A percentile compares a stretch with the other conserved stretches of the same genome.
phyloP scores from a whole-genome alignment of 2,888 invertebrate genomes.

The Brenthis ino region DNA sequence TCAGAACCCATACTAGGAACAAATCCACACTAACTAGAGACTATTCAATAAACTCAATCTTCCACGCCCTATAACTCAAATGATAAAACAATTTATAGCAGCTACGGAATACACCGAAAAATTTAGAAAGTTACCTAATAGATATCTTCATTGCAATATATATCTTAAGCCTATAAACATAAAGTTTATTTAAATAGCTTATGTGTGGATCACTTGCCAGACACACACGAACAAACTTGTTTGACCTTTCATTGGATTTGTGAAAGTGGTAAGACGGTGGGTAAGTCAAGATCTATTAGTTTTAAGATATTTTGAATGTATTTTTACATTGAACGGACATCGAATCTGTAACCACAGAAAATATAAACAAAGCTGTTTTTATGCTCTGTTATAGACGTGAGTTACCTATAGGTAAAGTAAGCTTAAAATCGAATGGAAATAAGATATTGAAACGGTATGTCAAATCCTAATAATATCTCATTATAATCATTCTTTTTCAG shows the following conservation, averaged over 20 bases:
- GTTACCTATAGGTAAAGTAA: too few relatives aligned
- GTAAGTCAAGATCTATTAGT: constrained; percentile 23
- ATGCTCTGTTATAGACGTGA: too few relatives aligned
- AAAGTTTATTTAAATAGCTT: constrained; percentile 41
- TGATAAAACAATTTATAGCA: constrained; percentile 22
- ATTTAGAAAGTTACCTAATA: constrained; percentile 66
- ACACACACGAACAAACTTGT: constrained; percentile 46
- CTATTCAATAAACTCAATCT: constrained; percentile 3
- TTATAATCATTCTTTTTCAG: too few relatives aligned
- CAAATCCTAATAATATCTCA: too few relatives aligned
- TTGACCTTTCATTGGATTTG: constrained; percentile 69
- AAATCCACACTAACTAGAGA: too few relatives aligned
- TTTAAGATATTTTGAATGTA: constrained; percentile 4
- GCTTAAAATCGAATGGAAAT: too few relatives aligned
- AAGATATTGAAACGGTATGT: too few relatives aligned
- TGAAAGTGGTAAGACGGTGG: constrained; percentile 58
- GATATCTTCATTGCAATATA: constrained; percentile 24
- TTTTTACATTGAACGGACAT: neutral
- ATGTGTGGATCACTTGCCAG: constrained; percentile 36
- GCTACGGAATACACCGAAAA: constrained; percentile 47
- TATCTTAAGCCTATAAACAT: neutral
- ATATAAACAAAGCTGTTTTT: too few relatives aligned
- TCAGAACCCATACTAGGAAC: too few relatives aligned
- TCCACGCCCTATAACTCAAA: constrained; percentile 29
- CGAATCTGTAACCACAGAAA: neutral